Base-by-base conservation (phyloP, 30 jellyfish, hydroid and myxozoan genomes). In the Clytia hemisphaerica region DNA sequence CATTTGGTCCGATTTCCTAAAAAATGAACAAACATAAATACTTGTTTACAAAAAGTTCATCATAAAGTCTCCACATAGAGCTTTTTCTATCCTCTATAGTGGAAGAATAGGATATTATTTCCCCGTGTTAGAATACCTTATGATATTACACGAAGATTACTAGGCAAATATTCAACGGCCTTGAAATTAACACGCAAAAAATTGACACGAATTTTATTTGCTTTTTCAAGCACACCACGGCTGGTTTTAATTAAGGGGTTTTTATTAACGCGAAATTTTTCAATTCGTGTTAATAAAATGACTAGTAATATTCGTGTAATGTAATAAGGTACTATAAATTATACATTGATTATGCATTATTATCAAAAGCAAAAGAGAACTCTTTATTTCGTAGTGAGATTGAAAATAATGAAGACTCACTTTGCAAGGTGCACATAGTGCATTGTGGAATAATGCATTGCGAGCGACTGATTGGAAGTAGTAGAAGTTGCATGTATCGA, bases 1-100 rank as follows among this genome's bases (percentile, higher is more conserved):
- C 97, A 63, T 67, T 78, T 3, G 97, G 93, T 10, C 82, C 74
- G 15, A 88, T 33, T 51, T 88, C 97, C 97, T 88, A 40, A 5
- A 18, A 57, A 60, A 3, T 49, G 14, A 15, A 12, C 16, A 44
- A 35, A 3, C 6, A 67, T n/a, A 14, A 47, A 37, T 27, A 29
- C 7, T 4, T 25, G 9, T 19, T 21, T 2, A 19, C 65, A 37
- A 32, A 21, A 32, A 4, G 22, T 45, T 14, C 28, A n/a, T n/a
- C n/a, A n/a, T n/a, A n/a, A n/a, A 5, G 35, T 14, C 28, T 16
- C 30, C 30, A 62, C 28, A 21, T 14, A 6, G 30, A 62, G 30
- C 4, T 4, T 27, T 19, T 21, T 5, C 26, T 24, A 37, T 36
- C n/a, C 44, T 36, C 12, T 30, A 34, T 36, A 4, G 6, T 9